Percentiles rank a stretch among this genome's conserved stretches.
phyloP scores from a whole-genome alignment of 2,113 vertebrate species.

The Seriola rivoliana region DNA sequence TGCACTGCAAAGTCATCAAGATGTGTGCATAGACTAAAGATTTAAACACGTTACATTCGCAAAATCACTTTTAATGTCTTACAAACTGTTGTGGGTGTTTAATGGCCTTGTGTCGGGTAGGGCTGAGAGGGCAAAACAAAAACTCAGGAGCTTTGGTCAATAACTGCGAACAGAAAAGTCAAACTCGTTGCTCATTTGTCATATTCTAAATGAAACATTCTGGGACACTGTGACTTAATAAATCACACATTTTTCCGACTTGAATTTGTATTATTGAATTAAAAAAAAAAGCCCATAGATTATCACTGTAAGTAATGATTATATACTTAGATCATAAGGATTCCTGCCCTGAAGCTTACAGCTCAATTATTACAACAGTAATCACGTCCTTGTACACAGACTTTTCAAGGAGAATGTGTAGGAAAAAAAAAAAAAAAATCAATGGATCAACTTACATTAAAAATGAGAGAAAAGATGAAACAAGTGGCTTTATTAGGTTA shows the following conservation, averaged over 20 bases:
- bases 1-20: background rate
- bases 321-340: background rate
- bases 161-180: background rate
- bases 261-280: background rate
- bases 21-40: background rate
- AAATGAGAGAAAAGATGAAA: background rate
- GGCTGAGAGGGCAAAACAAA: background rate
- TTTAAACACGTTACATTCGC: background rate
- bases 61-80: background rate
- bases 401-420: background rate
- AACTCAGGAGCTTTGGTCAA: background rate
- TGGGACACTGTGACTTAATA: background rate
- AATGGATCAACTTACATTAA: background rate
- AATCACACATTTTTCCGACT: background rate
- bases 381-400: background rate
- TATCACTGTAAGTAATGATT: background rate
- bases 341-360: slow-evolving; percentile 4
- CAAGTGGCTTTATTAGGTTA: background rate
- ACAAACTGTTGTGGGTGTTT: background rate
- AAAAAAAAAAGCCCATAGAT: background rate
- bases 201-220: background rate
- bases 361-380: background rate
- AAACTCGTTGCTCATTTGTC: background rate
- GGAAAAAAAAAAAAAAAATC: background rate
- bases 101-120: background rate